Base-by-base conservation (phyloP, 2,797 vertebrate genomes). In the Sorex maritimensis region DNA sequence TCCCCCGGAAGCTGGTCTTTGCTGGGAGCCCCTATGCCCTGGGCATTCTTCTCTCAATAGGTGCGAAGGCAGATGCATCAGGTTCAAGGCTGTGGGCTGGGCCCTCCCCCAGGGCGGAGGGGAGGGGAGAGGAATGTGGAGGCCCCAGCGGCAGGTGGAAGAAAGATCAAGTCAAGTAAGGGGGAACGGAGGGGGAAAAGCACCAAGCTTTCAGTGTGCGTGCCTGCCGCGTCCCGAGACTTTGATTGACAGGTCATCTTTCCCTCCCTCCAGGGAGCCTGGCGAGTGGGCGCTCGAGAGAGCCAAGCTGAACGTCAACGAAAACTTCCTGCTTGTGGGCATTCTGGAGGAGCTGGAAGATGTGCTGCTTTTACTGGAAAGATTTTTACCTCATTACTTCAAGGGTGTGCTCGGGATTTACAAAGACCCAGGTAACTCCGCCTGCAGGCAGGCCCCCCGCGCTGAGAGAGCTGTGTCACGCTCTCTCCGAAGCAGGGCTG, bases 361-460 rank as follows among this genome's bases (percentile, higher is more conserved):
- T n/a, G 99, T 99, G 95, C 98, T 99, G 97, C 99, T 99, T 94
- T 98, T 99, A 97, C 97, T 99, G 97, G 99, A 99, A 98, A 99
- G 99, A 98, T 99, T 99, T 96, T 98, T 99, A 98, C 99, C 99
- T 98, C 99, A 99, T 98, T 99, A 99, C 98, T 99, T 99, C 98
- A 99, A 99, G 94, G 99, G 99, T 92, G 99, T 99, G 38, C 98
- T 99, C 97, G 98, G 97, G 97, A 99, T 99, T 98, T 99, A 99
- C 98, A 99, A 99, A 98, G 99, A 99, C 97, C 99, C 99, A 97
- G 99, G 99, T 99, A 98, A 96, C 71, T 86, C 94, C 17, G 0
- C 14, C 30, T 12, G 11, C 9, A 7, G 5, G 44, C 24, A 8
- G 38, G 24, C 52, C 24, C 19, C 68, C 44, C 21, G 15, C 38